Percentiles rank a stretch among this genome's conserved stretches.
Conservation (phyloP, 2,797 vertebrate genomes). For the Fringilla coelebs region DNA sequence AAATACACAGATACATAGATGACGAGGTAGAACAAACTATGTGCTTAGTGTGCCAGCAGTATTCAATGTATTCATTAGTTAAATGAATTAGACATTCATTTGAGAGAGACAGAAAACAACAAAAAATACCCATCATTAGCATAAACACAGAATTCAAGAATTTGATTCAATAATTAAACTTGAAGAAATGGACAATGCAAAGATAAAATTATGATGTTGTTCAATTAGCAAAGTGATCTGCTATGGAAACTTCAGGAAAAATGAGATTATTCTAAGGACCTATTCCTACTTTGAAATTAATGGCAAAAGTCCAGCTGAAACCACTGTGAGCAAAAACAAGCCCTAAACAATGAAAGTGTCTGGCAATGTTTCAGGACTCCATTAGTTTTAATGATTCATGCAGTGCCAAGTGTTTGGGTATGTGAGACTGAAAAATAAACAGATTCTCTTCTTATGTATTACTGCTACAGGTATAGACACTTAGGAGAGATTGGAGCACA, state of each 20-base stretch:
- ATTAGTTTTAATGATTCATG: constrained; percentile 28
- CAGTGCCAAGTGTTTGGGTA: neutral
- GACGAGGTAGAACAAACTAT: neutral
- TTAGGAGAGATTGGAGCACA: neutral
- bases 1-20: neutral
- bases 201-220: neutral
- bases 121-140: fast-evolving
- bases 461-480: neutral
- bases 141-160: neutral
- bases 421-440: neutral
- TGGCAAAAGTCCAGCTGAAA: constrained; percentile 28
- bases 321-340: neutral
- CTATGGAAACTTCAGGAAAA: neutral
- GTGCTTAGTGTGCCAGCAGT: neutral
- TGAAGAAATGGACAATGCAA: neutral
- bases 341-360: neutral
- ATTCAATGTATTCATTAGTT: neutral
- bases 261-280: neutral
- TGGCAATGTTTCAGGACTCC: constrained; percentile 26
- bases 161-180: neutral
- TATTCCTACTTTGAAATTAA: neutral
- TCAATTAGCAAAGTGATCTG: neutral
- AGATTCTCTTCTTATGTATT: neutral
- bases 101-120: neutral
- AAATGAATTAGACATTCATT: neutral